A percentile compares a stretch with the other conserved stretches of the same genome.
Conservation (phyloP, 2,888 invertebrate species). For the Aproaerema taeniolella region DNA sequence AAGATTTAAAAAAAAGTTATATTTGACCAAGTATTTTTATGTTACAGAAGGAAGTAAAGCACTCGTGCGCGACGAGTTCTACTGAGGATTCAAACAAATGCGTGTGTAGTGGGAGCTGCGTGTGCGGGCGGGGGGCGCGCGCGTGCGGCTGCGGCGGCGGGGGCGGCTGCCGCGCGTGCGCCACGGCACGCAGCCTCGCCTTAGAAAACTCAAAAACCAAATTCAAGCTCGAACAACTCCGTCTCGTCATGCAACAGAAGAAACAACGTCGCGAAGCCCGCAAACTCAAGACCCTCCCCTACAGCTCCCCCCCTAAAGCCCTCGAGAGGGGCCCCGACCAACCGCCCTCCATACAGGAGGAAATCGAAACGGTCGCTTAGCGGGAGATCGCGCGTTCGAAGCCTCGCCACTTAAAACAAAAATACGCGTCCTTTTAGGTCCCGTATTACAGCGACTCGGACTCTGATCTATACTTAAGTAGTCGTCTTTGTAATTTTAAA, state of each 20-base stretch:
- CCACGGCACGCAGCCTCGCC: constrained; percentile 71
- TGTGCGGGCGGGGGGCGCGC: constrained; percentile 59
- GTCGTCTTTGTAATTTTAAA: no score
- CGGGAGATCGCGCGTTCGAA: constrained; percentile 19
- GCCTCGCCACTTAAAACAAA: no score
- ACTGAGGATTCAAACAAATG: constrained; percentile 43
- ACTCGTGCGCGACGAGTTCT: constrained; percentile 40
- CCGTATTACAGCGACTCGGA: no score
- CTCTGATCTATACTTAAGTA: no score
- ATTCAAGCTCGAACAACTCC: constrained; percentile 91
- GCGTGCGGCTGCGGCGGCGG: constrained; percentile 36
- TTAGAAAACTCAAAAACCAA: constrained; percentile 88
- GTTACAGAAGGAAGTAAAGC: constrained; percentile 60
- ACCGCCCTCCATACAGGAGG: constrained; percentile 86
- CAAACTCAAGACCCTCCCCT: constrained; percentile 82
- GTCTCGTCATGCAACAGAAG: constrained; percentile 93
- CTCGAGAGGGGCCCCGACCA: constrained; percentile 92
- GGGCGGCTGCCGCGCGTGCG: constrained; percentile 65
- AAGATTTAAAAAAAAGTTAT: no score
- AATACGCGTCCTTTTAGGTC: no score
- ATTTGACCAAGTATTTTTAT: no score
- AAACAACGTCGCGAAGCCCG: constrained; percentile 89
- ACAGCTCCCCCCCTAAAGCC: constrained; percentile 81
- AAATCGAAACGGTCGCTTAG: constrained; percentile 64
- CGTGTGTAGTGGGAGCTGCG: constrained; percentile 37